These are phyloP conservation scores for Pseudomyrmex sp. DNA, from an alignment of 1,140 invertebrate genomes.

Conservation along the genomic window DNA sequence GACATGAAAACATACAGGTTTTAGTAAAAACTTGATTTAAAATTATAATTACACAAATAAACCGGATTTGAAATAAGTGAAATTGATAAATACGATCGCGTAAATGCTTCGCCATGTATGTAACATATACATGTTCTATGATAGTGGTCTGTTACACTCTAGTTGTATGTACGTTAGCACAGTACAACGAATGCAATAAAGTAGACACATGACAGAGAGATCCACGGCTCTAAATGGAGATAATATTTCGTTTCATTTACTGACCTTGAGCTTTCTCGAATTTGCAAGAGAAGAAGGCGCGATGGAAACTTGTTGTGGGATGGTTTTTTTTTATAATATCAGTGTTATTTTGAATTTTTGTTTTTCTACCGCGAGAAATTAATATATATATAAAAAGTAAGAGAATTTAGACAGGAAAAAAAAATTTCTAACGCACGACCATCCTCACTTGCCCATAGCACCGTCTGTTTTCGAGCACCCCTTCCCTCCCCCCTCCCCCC, in stretches of 20 bases:
- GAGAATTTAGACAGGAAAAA: not conserved
- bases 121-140: conserved; percentile 6
- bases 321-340: not conserved
- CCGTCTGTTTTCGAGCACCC: conserved; percentile 37
- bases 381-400: not conserved
- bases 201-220: conserved; percentile 63
- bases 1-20: too few species aligned
- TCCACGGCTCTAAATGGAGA: conserved; percentile 63
- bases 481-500: conserved; percentile 25
- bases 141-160: conserved; percentile 61
- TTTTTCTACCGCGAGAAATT: not conserved
- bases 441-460: conserved; percentile 20
- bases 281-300: conserved; percentile 60
- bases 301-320: conserved; percentile 17
- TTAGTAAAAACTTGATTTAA: too few species aligned
- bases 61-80: not conserved
- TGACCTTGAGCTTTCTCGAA: conserved; percentile 73
- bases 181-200: conserved; percentile 64
- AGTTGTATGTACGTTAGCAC: conserved; percentile 53
- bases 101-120: conserved; percentile 27
- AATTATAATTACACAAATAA: not conserved
- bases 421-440: not conserved
- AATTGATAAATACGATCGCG: conserved; percentile 10
- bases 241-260: conserved; percentile 73
- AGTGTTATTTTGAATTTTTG: not conserved